Conservation (phyloP, 1,140 invertebrate genomes). For the Capitella teleta region DNA sequence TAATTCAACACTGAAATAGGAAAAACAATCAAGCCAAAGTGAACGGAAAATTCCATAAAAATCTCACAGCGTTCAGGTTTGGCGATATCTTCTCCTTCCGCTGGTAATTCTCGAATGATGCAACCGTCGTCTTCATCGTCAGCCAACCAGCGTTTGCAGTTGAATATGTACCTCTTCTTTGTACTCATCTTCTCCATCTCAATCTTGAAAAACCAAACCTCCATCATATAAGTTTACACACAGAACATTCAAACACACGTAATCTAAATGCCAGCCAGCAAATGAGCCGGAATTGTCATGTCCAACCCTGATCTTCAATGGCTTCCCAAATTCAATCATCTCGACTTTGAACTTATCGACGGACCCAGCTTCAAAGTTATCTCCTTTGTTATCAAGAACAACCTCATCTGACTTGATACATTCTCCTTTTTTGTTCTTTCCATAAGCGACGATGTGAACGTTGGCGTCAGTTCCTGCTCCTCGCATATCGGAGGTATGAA, state of each 20-base stretch:
- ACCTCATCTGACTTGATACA: constrained; percentile 33
- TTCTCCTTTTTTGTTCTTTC: constrained; percentile 17
- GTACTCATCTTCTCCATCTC: constrained; percentile 34
- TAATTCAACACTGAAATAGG: constrained; percentile 17
- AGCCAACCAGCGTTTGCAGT: constrained; percentile 38
- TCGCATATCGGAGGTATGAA: constrained; percentile 33
- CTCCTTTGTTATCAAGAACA: constrained; percentile 27
- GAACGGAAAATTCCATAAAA: background rate
- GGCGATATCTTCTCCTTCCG: constrained; percentile 32
- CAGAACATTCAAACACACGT: constrained; percentile 16
- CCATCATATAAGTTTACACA: background rate
- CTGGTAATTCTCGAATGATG: constrained; percentile 38
- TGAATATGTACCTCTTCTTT: constrained; percentile 32
- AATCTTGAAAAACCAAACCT: constrained; percentile 28
- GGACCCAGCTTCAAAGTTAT: constrained; percentile 36
- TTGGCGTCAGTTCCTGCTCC: constrained; percentile 40
- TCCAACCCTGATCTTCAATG: constrained; percentile 37
- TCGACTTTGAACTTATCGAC: constrained; percentile 34
- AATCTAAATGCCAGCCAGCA: constrained; percentile 38
- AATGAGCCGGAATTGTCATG: constrained; percentile 35
- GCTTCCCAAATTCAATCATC: constrained; percentile 29
- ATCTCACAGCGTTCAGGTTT: constrained; percentile 16
- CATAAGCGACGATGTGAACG: constrained; percentile 33
- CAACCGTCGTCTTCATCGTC: constrained; percentile 37
- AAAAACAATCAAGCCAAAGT: background rate